A percentile compares a stretch with the other conserved stretches of the same genome.
phyloP scores from a whole-genome alignment of 2,113 vertebrate species.

The Bettongia penicillata region DNA sequence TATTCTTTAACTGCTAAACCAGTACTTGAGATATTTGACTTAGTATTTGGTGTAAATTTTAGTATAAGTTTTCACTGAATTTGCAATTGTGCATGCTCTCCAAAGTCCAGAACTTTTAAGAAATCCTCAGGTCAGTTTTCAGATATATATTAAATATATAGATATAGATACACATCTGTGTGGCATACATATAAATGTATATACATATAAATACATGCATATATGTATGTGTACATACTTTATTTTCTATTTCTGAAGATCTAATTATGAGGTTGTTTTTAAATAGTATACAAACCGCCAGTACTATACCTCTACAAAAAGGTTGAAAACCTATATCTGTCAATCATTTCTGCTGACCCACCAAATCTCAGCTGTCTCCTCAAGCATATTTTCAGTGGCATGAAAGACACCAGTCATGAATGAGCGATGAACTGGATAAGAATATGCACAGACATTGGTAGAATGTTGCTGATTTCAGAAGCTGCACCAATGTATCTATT shows the following conservation, averaged over 20 bases:
- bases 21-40: background rate
- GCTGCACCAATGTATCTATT: background rate
- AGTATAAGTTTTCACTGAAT: background rate
- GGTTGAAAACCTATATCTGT: background rate
- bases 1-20: slow-evolving; percentile 23
- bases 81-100: background rate
- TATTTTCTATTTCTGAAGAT: background rate
- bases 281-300: background rate
- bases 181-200: no score
- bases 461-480: background rate
- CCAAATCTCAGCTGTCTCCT: background rate
- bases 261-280: background rate
- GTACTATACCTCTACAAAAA: background rate
- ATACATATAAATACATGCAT: background rate
- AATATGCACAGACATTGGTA: background rate
- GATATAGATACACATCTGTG: background rate
- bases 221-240: background rate
- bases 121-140: background rate
- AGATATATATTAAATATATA: background rate
- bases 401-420: background rate
- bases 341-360: background rate
- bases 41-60: background rate
- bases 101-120: background rate
- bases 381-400: background rate
- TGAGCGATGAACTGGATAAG: background rate